Evolutionary conservation across 2,797 vertebrate genomes (phyloP).

Genomic region (Eupleurogrammus muticus): DNA sequence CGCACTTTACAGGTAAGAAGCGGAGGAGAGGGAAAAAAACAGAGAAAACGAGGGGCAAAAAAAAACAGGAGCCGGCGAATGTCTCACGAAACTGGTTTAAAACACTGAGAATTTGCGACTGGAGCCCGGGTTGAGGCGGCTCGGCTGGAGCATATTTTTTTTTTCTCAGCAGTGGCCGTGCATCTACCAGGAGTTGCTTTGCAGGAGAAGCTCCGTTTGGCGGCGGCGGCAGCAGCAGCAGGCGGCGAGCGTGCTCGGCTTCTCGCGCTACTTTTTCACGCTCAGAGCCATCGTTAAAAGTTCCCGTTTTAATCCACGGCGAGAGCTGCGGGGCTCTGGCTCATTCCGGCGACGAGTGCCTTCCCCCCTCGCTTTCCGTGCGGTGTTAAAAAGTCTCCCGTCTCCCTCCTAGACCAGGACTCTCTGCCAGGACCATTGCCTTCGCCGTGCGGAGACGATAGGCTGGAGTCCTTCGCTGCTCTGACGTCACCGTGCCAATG

Average conservation of each 20-base stretch:
- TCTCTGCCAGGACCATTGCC: slow-evolving; percentile 77
- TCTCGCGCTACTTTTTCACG: slow-evolving; percentile 72
- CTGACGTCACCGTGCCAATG: slow-evolving; percentile 86
- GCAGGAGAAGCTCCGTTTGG: slow-evolving; percentile 62
- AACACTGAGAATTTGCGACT: slow-evolving; percentile 61
- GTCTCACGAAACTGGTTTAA: slow-evolving; percentile 59
- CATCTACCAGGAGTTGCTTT: slow-evolving; percentile 75
- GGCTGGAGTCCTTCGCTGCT: slow-evolving; percentile 77
- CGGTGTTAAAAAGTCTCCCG: slow-evolving; percentile 59
- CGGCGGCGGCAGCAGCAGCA: slow-evolving; percentile 42
- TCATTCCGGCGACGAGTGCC: slow-evolving; percentile 71
- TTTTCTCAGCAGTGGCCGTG: slow-evolving; percentile 67
- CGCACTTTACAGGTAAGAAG: slow-evolving; percentile 54
- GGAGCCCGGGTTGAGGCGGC: slow-evolving; percentile 75
- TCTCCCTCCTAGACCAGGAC: slow-evolving; percentile 74
- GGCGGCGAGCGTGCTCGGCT: slow-evolving; percentile 51
- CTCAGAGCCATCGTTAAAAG: slow-evolving; percentile 76
- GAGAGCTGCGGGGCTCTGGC: slow-evolving; percentile 57
- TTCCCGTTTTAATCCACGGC: slow-evolving; percentile 80
- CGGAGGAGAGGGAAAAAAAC: slow-evolving; percentile 3
- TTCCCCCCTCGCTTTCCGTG: slow-evolving; percentile 54
- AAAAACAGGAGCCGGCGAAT: slow-evolving; percentile 42
- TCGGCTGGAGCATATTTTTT: slow-evolving; percentile 81
- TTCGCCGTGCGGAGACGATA: slow-evolving; percentile 67
- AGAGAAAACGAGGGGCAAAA: slow-evolving; percentile 10